Conservation (phyloP, 2,797 vertebrate species). For the Percopsis omiscomaycus region DNA sequence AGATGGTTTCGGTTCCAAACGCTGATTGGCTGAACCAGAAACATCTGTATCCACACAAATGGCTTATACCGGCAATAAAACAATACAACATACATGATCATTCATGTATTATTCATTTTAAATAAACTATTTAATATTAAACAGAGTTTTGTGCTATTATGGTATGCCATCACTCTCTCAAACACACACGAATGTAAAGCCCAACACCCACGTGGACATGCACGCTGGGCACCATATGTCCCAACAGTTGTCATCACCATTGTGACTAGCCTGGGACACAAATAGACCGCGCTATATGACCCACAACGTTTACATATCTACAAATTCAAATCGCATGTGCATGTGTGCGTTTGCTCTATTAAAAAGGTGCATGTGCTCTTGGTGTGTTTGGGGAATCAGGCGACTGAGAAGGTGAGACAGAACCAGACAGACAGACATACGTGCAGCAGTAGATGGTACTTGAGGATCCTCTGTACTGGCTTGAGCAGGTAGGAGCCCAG, state of each 20-base stretch:
- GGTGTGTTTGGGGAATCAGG: neutral
- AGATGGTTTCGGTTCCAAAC: neutral
- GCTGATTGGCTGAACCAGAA: neutral
- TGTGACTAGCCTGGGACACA: constrained; percentile 19
- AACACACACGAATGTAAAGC: constrained; percentile 16
- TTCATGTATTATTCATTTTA: no score
- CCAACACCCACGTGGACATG: constrained; percentile 29
- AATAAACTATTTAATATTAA: no score
- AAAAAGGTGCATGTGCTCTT: neutral
- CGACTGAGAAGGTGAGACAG: constrained; percentile 1
- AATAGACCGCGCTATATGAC: constrained; percentile 5
- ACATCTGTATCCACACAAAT: neutral
- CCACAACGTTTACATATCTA: neutral
- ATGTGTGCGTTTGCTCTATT: neutral
- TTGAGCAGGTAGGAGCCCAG: constrained; percentile 98
- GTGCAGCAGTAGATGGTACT: constrained; percentile 96
- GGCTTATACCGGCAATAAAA: no score
- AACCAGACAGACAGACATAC: constrained; percentile 71
- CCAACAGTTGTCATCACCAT: constrained; percentile 57
- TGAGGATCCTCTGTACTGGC: constrained; percentile 97
- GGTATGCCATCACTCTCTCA: neutral
- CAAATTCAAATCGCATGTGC: neutral
- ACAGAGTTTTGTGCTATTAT: no score
- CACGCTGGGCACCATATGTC: constrained; percentile 64
- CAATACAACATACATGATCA: no score